Conservation (phyloP, 2,888 invertebrate species). For the Acleris emargana region DNA sequence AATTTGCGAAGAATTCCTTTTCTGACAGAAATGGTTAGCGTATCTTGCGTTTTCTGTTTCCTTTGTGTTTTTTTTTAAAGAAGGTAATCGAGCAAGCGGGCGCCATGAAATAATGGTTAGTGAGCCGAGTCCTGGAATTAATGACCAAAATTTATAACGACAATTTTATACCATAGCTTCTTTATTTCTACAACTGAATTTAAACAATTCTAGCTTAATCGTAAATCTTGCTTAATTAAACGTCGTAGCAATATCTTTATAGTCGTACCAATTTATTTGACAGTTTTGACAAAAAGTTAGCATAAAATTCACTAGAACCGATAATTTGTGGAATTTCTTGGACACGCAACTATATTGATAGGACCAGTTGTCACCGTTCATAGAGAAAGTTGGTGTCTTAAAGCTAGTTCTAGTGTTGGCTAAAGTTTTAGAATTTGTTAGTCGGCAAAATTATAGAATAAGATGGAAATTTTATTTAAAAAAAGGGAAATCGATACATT, state of each 20-base stretch:
- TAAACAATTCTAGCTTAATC: not conserved
- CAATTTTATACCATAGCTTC: not conserved
- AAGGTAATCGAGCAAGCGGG: too few relatives aligned
- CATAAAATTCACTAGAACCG: constrained; percentile 25
- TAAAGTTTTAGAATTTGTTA: too few relatives aligned
- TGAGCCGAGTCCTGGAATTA: too few relatives aligned
- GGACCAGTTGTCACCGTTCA: constrained; percentile 19
- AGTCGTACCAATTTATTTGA: constrained; percentile 13
- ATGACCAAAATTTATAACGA: too few relatives aligned
- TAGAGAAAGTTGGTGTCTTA: constrained; percentile 12
- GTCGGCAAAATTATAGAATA: not conserved
- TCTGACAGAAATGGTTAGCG: not conserved
- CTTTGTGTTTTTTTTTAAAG: too few relatives aligned
- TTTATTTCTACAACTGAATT: not conserved
- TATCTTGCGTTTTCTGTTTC: not conserved
- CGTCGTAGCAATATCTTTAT: not conserved
- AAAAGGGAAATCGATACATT: too few relatives aligned
- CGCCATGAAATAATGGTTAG: too few relatives aligned
- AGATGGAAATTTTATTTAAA: too few relatives aligned
- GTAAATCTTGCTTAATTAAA: constrained; percentile 7
- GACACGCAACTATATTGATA: constrained; percentile 26
- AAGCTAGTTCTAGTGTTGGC: constrained; percentile 2
- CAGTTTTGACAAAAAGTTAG: constrained; percentile 19
- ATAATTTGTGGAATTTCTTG: constrained; percentile 17
- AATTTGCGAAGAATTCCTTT: not conserved